Percentiles rank a stretch among this genome's conserved stretches.
Conservation (phyloP, 2,797 vertebrate genomes). For the Trachurus trachurus region DNA sequence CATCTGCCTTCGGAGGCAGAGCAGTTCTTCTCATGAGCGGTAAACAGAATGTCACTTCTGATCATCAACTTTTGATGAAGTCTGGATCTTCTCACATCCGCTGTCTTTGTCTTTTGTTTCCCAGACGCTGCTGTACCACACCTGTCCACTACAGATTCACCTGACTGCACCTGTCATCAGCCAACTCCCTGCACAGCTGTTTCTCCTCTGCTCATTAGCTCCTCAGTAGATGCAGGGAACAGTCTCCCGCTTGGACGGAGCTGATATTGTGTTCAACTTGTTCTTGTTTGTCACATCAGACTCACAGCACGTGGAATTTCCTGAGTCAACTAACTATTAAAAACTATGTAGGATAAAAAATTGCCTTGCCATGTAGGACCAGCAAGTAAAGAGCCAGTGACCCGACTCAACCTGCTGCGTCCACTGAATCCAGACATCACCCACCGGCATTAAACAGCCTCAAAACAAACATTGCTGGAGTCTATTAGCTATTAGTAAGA, state of each 20-base stretch:
- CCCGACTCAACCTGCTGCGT: conserved; percentile 25
- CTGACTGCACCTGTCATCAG: conserved; percentile 33
- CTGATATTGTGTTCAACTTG: conserved; percentile 11
- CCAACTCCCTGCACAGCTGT: conserved; percentile 44
- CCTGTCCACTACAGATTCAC: conserved; percentile 46
- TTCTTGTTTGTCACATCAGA: conserved; percentile 39
- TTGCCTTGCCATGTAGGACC: no score
- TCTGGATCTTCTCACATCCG: neutral
- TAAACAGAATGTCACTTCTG: neutral
- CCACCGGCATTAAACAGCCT: conserved; percentile 27
- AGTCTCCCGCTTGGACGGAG: conserved; percentile 25
- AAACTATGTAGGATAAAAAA: neutral
- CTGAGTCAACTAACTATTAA: conserved; percentile 18
- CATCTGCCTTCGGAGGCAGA: neutral
- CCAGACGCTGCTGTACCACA: conserved; percentile 17
- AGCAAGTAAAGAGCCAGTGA: conserved; percentile 23
- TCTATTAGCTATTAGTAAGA: no score
- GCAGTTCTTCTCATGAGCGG: neutral
- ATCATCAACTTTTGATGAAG: conserved; percentile 11
- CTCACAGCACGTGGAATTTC: conserved; percentile 10
- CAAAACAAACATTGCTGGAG: conserved; percentile 15
- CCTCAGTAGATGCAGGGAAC: conserved; percentile 23
- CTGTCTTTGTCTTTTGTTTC: neutral
- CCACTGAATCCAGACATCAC: conserved; percentile 21
- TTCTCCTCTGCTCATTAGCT: conserved; percentile 32